Conservation (phyloP, 35 echinoderm and acorn worm species). For the Holothuria glaberrima region DNA sequence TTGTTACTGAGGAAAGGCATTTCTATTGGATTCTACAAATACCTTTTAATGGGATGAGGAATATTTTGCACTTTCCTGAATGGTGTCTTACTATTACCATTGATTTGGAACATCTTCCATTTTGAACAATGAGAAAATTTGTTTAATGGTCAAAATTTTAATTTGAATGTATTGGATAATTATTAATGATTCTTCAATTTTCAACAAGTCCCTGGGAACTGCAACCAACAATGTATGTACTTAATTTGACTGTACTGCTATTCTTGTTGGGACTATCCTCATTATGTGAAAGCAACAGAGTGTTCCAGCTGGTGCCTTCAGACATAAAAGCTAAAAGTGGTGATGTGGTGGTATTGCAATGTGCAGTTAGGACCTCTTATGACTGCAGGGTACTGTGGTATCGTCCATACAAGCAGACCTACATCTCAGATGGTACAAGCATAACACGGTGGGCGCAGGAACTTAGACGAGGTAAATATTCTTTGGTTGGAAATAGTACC, state of each 20-base stretch:
- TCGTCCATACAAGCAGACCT: not conserved
- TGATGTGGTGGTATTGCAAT: not conserved
- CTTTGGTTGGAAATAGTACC: constrained; percentile 21
- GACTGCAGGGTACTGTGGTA: constrained; percentile 17
- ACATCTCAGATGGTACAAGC: not conserved
- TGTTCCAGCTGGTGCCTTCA: not conserved
- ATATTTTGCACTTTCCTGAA: no score
- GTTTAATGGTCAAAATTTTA: not conserved
- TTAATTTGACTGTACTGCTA: not conserved
- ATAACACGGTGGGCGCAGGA: not conserved
- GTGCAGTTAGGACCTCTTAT: not conserved
- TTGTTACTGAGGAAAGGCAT: no score
- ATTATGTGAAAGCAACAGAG: not conserved
- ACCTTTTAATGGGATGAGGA: no score
- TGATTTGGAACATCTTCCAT: not conserved
- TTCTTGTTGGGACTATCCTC: not conserved
- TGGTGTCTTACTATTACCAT: not conserved
- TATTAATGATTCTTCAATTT: no score
- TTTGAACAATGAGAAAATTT: not conserved
- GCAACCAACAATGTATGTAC: not conserved
- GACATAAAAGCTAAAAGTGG: not conserved
- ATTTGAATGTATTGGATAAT: not conserved
- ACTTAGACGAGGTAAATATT: not conserved
- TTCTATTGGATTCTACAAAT: no score
- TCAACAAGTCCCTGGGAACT: not conserved